Evolutionary conservation across 2,113 vertebrate species (phyloP), one percentile per base, ranked within the genome.

Genomic region (Myotis davidii): DNA sequence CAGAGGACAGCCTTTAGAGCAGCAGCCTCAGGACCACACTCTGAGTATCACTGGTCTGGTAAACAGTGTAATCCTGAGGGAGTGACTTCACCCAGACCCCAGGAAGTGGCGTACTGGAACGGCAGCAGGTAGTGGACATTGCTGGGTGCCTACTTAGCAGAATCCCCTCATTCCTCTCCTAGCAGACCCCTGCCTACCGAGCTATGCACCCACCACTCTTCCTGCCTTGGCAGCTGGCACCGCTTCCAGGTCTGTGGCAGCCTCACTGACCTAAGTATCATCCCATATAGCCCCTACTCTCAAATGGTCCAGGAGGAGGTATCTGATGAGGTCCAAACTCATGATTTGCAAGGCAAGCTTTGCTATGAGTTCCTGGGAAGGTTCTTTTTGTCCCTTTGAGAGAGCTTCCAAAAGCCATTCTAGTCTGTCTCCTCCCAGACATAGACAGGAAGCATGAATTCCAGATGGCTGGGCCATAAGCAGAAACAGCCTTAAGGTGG

Each of bases 151-250:
- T 67, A 21, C 1, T 67, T 4, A 73, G 45, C 29, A 65, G 42
- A 14, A 21, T 6, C 6, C 9, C 8, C 17, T 67, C 5, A 21
- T 65, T 59, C 14, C 21, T 27, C 27, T 76, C 69, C 17, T 27
- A 21, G 18, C 17, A 69, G 61, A 45, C 9, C 16, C 23, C 29
- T 20, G 6, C n/a, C 7, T 48, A 39, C 18, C 72, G 23, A 67
- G 13, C 37, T 34, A 6, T 9, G 6, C 3, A 50, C 21, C 27
- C 1, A 16, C 5, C 9, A 56, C 4, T 45, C 0, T n/a, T 4
- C 8, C 23, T 90, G 56, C 29, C 25, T 23, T 27, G 14, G 42
- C 34, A 70, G 20, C 5, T 34, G 34, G 20, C 37, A 4, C 7
- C 11, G 9, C 23, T 34, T 59, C 8, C 4, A 59, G 45, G 11